Conservation (phyloP, 2,113 vertebrate species). For the Lontra canadensis region DNA sequence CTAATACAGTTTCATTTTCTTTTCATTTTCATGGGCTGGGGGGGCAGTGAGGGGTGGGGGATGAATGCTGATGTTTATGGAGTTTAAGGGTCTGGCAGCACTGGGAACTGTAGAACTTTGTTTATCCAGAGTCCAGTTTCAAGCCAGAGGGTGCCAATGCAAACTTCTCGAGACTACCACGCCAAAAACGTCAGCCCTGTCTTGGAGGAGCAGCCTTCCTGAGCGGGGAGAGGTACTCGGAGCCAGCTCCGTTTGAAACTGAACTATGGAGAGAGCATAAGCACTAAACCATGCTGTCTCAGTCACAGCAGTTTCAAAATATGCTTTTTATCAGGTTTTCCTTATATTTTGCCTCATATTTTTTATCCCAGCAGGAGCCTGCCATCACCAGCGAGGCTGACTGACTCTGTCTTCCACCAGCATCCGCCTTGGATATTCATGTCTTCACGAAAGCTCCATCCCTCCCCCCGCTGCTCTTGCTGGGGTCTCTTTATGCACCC, state of each 20-base stretch:
- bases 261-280: conserved; percentile 27
- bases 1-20: conserved; percentile 74
- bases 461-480: conserved; percentile 16
- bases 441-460: conserved; percentile 36
- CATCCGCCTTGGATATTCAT: conserved; percentile 28
- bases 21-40: conserved; percentile 50
- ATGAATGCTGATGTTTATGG: conserved; percentile 79
- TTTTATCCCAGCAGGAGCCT: conserved; percentile 74
- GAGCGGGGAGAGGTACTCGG: background rate
- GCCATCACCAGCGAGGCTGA: conserved; percentile 71
- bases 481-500: conserved; percentile 67
- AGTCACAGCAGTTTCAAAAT: conserved; percentile 75
- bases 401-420: conserved; percentile 66
- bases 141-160: conserved; percentile 75
- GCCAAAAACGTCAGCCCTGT: conserved; percentile 74
- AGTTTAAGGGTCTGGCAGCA: conserved; percentile 76
- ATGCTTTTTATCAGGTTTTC: conserved; percentile 78
- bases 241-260: conserved; percentile 65
- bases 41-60: background rate
- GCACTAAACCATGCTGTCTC: conserved; percentile 66
- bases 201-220: conserved; percentile 58
- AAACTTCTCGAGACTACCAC: conserved; percentile 74
- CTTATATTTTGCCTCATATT: conserved; percentile 59
- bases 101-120: conserved; percentile 76
- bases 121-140: conserved; percentile 80